Evolutionary conservation across 1,140 invertebrate species (phyloP).

Genomic region (Linepithema humile): DNA sequence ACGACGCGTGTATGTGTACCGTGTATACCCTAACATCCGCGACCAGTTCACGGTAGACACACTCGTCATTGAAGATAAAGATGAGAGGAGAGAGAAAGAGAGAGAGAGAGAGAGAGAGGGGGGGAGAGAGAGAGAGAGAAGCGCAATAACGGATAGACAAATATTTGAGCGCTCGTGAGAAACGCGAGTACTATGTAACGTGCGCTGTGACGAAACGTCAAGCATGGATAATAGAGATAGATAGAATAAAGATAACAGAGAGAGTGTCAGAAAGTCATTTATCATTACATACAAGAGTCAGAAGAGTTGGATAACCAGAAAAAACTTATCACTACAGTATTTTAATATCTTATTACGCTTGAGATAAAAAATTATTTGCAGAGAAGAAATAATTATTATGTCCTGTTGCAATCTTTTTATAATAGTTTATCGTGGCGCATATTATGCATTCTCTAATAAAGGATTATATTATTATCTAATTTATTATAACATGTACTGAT

Average conservation of each 20-base stretch:
- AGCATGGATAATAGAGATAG: constrained; percentile 10
- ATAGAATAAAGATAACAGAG: not conserved
- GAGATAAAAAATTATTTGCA: not conserved
- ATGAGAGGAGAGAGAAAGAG: not conserved
- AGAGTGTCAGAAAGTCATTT: not conserved
- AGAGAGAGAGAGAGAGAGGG: too few species aligned
- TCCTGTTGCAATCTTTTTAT: too few species aligned
- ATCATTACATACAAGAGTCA: not conserved
- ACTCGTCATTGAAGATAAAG: not conserved
- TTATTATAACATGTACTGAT: too few species aligned
- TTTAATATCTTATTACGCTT: not conserved
- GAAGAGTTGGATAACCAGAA: not conserved
- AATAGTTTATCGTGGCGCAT: too few species aligned
- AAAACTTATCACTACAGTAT: not conserved
- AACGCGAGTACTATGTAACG: constrained; percentile 45
- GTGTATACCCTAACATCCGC: not conserved
- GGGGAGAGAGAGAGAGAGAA: constrained; percentile 42
- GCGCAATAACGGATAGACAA: constrained; percentile 63
- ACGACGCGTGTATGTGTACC: not conserved
- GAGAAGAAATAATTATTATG: too few species aligned
- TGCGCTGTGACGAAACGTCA: constrained; percentile 40
- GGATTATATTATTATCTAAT: too few species aligned
- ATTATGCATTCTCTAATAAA: too few species aligned
- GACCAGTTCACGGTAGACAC: not conserved
- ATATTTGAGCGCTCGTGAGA: constrained; percentile 64